Evolutionary conservation across 2,888 invertebrate species (phyloP).

Genomic region (Agrotis puta): DNA sequence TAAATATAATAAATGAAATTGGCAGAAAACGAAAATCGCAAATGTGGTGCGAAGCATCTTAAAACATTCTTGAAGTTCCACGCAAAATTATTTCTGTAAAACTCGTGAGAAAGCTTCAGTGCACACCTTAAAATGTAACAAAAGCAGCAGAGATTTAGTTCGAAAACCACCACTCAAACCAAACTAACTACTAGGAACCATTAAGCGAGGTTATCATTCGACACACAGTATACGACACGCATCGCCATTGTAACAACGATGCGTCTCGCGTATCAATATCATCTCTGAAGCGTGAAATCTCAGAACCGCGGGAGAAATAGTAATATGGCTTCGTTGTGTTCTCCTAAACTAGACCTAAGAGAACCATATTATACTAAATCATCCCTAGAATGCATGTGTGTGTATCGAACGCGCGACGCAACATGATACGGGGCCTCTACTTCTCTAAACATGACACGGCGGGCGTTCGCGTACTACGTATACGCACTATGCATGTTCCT

Average conservation of each 20-base stretch:
- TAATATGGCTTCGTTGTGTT: constrained; percentile 69
- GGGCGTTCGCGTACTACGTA: constrained; percentile 56
- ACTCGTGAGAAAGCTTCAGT: constrained; percentile 78
- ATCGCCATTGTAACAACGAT: constrained; percentile 68
- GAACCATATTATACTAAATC: constrained; percentile 74
- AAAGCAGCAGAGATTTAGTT: constrained; percentile 86
- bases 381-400: constrained; percentile 66
- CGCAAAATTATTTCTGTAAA: constrained; percentile 69
- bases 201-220: constrained; percentile 87
- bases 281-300: constrained; percentile 80
- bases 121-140: constrained; percentile 79
- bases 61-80: constrained; percentile 63
- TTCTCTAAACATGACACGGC: constrained; percentile 34
- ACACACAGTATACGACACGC: constrained; percentile 75
- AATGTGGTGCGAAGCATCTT: constrained; percentile 71
- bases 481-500: constrained; percentile 67
- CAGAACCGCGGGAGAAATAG: constrained; percentile 70
- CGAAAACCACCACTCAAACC: constrained; percentile 87
- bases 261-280: constrained; percentile 77
- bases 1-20: constrained; percentile 61
- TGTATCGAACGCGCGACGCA: constrained; percentile 62
- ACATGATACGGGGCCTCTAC: constrained; percentile 18
- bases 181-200: constrained; percentile 87
- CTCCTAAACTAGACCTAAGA: constrained; percentile 70
- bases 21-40: constrained; percentile 63